Base-by-base conservation (phyloP, 1,140 invertebrate species). In the Globodera ellingtonae region DNA sequence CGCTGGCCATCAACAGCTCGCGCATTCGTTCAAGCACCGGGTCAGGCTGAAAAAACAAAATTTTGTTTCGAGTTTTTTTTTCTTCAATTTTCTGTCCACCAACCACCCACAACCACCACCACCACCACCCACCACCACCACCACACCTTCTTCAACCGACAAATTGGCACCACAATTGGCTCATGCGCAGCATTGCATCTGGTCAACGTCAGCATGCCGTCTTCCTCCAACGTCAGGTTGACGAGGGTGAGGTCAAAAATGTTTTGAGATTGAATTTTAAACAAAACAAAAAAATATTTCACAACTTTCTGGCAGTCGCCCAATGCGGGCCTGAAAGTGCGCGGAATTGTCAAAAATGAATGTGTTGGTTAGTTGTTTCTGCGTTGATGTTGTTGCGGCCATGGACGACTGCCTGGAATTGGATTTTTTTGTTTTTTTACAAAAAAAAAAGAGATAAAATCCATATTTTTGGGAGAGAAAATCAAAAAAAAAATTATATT, bases 181-280 rank as follows among this genome's bases (percentile, higher is more conserved):
- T 81, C 80, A 52, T 81, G 80, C n/a, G 67, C 8, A 13, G 44
- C 18, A 52, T 81, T 73, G 79, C 80, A 81, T 6, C 80, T 56
- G 21, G 70, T 73, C 80, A 81, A n/a, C 79, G 70, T 72, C 24
- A 81, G 66, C 21, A 46, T 62, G 50, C 52, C 46, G 24, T 62
- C 47, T 18, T 78, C 71, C 48, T 81, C 76, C 8, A 81, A n/a
- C 65, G 79, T 59, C 47, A 81, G 24, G n/a, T 81, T 67, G 0
- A 81, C 47, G 77, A 81, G 72, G 59, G 80, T 81, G 8, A 81
- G 62, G 21, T 81, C n/a, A 70, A 6, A 18, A 8, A 24, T 65
- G 59, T 24, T 24, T 24, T 24, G 24, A 21, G 59, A 21, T 65
- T 35, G 3, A 2, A 35, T 35, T 35, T 35, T 59, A 47, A 13